Base-by-base conservation (phyloP, 2,888 invertebrate species). In the Chloroclysta siterata region DNA sequence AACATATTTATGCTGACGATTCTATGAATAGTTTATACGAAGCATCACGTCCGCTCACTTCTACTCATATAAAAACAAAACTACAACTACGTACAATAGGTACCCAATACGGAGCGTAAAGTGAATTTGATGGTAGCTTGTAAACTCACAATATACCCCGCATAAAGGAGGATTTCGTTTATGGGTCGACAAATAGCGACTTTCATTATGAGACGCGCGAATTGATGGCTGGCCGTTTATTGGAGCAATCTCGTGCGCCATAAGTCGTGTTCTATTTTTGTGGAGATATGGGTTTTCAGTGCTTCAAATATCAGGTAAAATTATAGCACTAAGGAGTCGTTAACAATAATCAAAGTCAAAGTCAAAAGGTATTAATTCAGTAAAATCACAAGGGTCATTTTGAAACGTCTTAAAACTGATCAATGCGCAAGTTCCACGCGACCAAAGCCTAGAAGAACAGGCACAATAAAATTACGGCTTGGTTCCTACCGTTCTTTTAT, bases 131-230 rank as follows among this genome's bases (percentile, higher is more conserved):
- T 80, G 79, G 73, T 63, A 56, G 82, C 81, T 80, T 88, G 87
- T 87, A 85, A 88, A 85, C 85, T 81, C 74, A 81, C 86, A 82
- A 88, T 88, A 86, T 84, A 81, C 82, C 22, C 76, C 77, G 85
- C 81, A 88, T 90, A 91, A 91, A 77, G 79, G 54, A 79, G 89
- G 90, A 90, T 90, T 89, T 85, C 85, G 88, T 91, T 91, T 91
- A 91, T 88, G 87, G 83, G 79, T 82, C 84, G 85, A 89, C 91
- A 91, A 90, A 90, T 90, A 84, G 90, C 81, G 79, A 85, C 76
- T 85, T 85, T 85, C 85, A 85, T 85, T 85, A 85, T 80, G 72
- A 74, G 73, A 78, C 81, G 84, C 75, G 79, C 66, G 80, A 87
- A 90, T 89, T 89, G 89, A 91, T 89, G 79, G 81, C 76, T 71